Percentiles rank a stretch among this genome's conserved stretches.
Evolutionary conservation across 2,113 vertebrate genomes (phyloP).

Genomic region (Odontophorus gujanensis): DNA sequence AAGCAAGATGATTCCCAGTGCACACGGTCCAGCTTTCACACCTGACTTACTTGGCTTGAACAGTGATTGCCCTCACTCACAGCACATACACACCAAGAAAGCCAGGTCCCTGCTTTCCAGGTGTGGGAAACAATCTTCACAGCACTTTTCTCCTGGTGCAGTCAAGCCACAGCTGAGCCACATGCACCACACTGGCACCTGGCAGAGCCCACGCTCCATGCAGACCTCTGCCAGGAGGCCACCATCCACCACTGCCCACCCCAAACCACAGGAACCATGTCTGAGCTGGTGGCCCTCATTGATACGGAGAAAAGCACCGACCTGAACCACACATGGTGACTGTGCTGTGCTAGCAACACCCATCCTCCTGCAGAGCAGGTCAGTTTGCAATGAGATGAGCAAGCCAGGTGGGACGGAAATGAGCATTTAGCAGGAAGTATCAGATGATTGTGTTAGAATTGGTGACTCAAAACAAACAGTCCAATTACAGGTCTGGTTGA

Average conservation of each 20-base stretch:
- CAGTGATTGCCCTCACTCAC: neutral
- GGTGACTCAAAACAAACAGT: neutral
- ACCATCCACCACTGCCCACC: neutral
- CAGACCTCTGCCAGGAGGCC: neutral
- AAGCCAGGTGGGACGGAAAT: neutral
- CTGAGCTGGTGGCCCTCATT: neutral
- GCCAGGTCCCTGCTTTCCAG: neutral
- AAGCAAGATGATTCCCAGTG: neutral
- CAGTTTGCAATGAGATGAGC: neutral
- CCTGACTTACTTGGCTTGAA: neutral
- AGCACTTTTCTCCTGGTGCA: rapidly evolving
- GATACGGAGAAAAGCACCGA: neutral
- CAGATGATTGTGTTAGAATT: neutral
- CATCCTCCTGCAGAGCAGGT: neutral
- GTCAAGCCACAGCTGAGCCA: rapidly evolving
- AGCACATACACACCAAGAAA: neutral
- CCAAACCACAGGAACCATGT: rapidly evolving
- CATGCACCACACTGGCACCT: rapidly evolving
- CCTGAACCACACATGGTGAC: rapidly evolving
- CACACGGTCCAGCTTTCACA: rapidly evolving
- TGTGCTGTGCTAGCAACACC: too few relatives aligned
- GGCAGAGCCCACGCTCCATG: neutral
- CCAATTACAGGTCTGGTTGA: neutral
- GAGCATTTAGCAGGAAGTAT: neutral
- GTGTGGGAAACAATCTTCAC: neutral